Base-by-base conservation (phyloP, 2,888 invertebrate species). In the Drosophila infuscata region DNA sequence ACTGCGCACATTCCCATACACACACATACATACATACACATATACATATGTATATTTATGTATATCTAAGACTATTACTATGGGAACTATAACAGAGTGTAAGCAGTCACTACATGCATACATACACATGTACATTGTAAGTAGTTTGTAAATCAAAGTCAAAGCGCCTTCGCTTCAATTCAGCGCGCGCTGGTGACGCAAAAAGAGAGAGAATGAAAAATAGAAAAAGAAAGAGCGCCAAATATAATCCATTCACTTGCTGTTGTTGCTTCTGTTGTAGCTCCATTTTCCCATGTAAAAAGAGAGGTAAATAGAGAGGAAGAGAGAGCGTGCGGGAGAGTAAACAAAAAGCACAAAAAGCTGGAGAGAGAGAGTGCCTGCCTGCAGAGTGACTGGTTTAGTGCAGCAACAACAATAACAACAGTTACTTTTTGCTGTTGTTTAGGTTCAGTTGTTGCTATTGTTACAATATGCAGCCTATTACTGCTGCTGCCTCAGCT, bases 231-330 rank as follows among this genome's bases (percentile, higher is more conserved):
- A 3, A 20, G 35, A 63, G 76, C 60, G 60, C 33, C 30, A 73
- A 56, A 56, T 49, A 17, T 36, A 43, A 20, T 29, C 51, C 66
- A 46, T 59, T 71, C 62, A 72, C 53, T 79, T 74, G 63, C 48
- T 79, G 54, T 70, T 82, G 41, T 35, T 54, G 36, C 20, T 43
- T n/a, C 43, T 70, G 33, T 49, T 83, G 60, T 52, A 74, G 88
- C 79, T 87, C 88, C 66, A 87, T 84, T 83, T 83, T 89, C 73
- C 74, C 74, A 73, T 49, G 33, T 25, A 68, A 48, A 25, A 36
- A 30, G 41, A 61, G 56, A 43, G 49, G 9, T 25, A 8, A 25
- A 46, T 46, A 25, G 7, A 46, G 53, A 17, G 32, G 12, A 17
- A 25, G 69, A 59, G 38, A 49, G 70, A 56, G 35, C 20, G 51